Conservation (phyloP, 2,797 vertebrate genomes). For the Semaprochilodus insignis region DNA sequence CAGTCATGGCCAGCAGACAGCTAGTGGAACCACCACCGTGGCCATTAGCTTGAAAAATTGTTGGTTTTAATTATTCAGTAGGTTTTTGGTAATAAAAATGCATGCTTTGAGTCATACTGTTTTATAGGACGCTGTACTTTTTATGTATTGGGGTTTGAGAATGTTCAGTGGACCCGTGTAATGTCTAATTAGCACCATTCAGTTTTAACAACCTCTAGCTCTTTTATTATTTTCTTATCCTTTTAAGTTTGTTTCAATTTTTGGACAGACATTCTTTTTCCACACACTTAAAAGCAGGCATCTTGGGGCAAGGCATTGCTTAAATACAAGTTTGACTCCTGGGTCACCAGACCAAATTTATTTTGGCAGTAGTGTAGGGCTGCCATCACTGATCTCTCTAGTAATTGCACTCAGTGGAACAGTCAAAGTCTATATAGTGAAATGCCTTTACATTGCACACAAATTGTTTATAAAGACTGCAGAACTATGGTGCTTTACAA, state of each 20-base stretch:
- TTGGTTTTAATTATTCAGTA: slow-evolving; percentile 76
- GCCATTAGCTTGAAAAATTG: slow-evolving; percentile 76
- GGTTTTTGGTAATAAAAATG: slow-evolving; percentile 68
- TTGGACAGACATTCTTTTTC: slow-evolving; percentile 40
- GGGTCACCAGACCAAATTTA: slow-evolving; percentile 1
- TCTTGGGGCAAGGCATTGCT: slow-evolving; percentile 17
- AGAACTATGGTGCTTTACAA: neutral
- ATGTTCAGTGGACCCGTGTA: slow-evolving; percentile 73
- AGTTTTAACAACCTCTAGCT: slow-evolving; percentile 63
- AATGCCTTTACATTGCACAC: too few relatives aligned
- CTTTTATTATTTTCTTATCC: slow-evolving; percentile 33
- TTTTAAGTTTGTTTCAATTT: slow-evolving; percentile 44
- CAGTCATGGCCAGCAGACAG: slow-evolving; percentile 60
- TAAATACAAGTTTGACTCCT: slow-evolving; percentile 10
- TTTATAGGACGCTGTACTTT: slow-evolving; percentile 78
- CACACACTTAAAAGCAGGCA: slow-evolving; percentile 48
- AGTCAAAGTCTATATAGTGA: too few relatives aligned
- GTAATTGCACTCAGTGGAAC: neutral
- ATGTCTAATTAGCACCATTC: slow-evolving; percentile 76
- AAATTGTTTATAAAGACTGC: too few relatives aligned
- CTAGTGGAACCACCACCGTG: slow-evolving; percentile 62
- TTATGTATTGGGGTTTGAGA: slow-evolving; percentile 80
- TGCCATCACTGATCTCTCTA: neutral
- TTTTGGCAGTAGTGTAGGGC: slow-evolving; percentile 1
- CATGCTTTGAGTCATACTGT: slow-evolving; percentile 73